These are phyloP conservation scores for Siphlonurus alternatus DNA, from an alignment of 2,888 invertebrate genomes.

Conservation along the genomic window DNA sequence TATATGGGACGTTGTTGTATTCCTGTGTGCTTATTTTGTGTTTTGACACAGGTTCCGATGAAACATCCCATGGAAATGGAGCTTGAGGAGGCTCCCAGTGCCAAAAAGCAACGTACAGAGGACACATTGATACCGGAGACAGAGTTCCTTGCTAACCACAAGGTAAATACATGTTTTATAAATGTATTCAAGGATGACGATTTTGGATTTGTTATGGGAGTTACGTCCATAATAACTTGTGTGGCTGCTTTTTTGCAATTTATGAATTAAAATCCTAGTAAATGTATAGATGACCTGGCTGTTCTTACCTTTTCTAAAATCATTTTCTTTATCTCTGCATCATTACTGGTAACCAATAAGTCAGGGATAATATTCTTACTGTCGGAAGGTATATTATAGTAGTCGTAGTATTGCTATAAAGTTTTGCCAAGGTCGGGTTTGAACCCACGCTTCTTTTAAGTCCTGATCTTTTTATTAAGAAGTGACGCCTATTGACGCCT, in stretches of 20 bases:
- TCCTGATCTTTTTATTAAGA: too few species aligned
- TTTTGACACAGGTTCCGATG: slow-evolving; percentile 28
- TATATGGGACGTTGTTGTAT: too few species aligned
- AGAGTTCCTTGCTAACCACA: slow-evolving; percentile 53
- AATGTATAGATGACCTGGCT: not conserved
- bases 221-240: not conserved
- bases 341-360: too few species aligned
- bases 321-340: too few species aligned
- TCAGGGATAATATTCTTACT: too few species aligned
- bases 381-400: too few species aligned
- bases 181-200: not conserved
- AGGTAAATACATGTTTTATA: slow-evolving; percentile 25
- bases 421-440: too few species aligned
- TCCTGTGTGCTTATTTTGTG: not conserved
- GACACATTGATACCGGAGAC: slow-evolving; percentile 84
- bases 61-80: slow-evolving; percentile 34
- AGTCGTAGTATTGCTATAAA: too few species aligned
- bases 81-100: slow-evolving; percentile 65
- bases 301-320: too few species aligned
- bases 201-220: not conserved
- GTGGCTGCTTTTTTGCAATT: slow-evolving; percentile 2
- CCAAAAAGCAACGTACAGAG: slow-evolving; percentile 80
- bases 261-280: not conserved
- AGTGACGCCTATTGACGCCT: too few species aligned
- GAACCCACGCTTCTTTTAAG: too few species aligned